Conservation (phyloP, 2,888 invertebrate species). For the Ormyrus rosae region DNA sequence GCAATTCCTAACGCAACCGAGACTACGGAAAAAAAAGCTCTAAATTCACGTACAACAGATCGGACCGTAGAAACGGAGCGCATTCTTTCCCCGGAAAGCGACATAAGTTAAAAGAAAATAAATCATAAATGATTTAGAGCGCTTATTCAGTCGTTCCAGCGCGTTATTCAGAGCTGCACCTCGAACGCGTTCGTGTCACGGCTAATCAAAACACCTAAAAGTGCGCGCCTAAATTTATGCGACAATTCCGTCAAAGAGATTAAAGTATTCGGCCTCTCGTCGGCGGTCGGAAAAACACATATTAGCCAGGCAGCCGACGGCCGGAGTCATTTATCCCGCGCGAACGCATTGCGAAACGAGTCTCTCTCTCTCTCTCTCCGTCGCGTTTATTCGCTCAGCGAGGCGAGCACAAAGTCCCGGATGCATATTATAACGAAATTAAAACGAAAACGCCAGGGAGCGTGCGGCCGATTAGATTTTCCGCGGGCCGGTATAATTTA, state of each 20-base stretch:
- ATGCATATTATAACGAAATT: conserved; percentile 40
- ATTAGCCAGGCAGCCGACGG: background rate
- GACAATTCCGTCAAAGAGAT: background rate
- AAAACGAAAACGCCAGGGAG: conserved; percentile 12
- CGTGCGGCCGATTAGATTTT: conserved; percentile 40
- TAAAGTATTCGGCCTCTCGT: background rate
- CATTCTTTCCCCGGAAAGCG: no score
- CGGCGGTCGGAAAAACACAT: conserved; percentile 5
- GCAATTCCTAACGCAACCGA: no score
- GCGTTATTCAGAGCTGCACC: background rate
- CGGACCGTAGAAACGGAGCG: no score
- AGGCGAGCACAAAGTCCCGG: conserved; percentile 31
- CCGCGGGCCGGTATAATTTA: conserved; percentile 35
- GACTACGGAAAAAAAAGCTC: no score
- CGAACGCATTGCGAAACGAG: conserved; percentile 9
- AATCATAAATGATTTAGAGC: no score
- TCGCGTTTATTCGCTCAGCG: no score
- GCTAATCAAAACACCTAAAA: conserved; percentile 23
- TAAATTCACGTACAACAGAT: no score
- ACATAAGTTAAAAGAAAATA: no score
- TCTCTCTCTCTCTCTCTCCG: background rate
- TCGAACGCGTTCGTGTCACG: background rate
- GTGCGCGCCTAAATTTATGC: background rate
- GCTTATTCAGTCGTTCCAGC: background rate
- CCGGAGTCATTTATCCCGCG: background rate